These are phyloP conservation scores for Limnephilus marmoratus DNA, from an alignment of 2,888 invertebrate genomes.

Conservation along the genomic window DNA sequence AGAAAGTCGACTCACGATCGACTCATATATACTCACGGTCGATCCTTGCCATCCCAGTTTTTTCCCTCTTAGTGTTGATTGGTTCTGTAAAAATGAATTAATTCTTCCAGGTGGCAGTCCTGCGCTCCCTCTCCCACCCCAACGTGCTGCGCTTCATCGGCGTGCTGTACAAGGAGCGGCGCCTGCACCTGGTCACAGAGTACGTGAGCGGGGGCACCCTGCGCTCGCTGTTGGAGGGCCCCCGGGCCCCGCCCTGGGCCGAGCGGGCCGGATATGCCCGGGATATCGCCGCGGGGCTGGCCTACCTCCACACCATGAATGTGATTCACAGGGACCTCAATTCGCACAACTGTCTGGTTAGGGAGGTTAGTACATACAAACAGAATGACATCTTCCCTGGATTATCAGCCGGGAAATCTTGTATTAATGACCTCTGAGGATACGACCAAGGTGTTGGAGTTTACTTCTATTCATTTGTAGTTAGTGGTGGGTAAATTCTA, in stretches of 20 bases:
- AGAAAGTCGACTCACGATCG: too few species aligned
- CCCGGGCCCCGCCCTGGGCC: constrained; percentile 85
- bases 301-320: constrained; percentile 95
- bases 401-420: neutral
- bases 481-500: too few species aligned
- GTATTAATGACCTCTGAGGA: too few species aligned
- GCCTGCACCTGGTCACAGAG: constrained; percentile 94
- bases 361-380: constrained; percentile 79
- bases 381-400: neutral
- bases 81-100: neutral
- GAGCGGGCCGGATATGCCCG: constrained; percentile 90
- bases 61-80: neutral
- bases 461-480: too few species aligned
- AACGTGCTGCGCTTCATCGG: constrained; percentile 95
- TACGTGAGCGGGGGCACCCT: constrained; percentile 95
- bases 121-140: constrained; percentile 91
- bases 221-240: constrained; percentile 87
- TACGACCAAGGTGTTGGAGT: neutral
- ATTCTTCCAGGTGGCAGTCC: constrained; percentile 86
- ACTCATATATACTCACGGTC: too few species aligned
- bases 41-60: too few species aligned
- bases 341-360: constrained; percentile 95
- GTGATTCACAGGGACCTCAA: constrained; percentile 97
- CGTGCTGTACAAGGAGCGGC: constrained; percentile 94
- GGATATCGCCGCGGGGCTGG: constrained; percentile 95